Percentiles rank a stretch among this genome's conserved stretches.
Evolutionary conservation across 1,140 invertebrate genomes (phyloP).

Genomic region (Radopholus similis): DNA sequence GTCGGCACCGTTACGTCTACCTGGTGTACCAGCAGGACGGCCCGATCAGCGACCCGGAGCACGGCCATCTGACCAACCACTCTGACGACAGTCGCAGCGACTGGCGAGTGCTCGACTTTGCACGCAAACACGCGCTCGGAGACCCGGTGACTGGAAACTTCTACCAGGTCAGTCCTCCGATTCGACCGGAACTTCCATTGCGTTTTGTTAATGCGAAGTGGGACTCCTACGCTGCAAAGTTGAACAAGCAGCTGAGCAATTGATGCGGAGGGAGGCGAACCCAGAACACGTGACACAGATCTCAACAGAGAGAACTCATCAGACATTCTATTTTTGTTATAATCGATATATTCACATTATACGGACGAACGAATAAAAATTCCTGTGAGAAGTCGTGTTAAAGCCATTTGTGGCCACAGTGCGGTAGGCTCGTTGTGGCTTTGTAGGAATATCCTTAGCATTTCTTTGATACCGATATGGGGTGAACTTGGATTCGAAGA

Average conservation of each 20-base stretch:
- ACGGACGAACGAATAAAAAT: no score
- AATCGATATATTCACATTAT: no score
- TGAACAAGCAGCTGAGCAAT: constrained; percentile 63
- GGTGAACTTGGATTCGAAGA: no score
- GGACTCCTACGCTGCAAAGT: constrained; percentile 80
- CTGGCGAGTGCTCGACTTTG: constrained; percentile 78
- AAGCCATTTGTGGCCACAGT: no score
- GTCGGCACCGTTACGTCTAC: constrained; percentile 83
- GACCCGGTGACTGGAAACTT: constrained; percentile 79
- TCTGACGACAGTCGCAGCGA: constrained; percentile 68
- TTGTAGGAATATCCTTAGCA: no score
- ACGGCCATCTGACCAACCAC: constrained; percentile 65
- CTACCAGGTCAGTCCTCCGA: constrained; percentile 66
- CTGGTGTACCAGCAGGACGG: constrained; percentile 77
- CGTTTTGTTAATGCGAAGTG: constrained; percentile 68
- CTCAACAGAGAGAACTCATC: no score
- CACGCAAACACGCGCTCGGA: constrained; percentile 75
- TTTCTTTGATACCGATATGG: no score
- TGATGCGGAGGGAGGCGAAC: no score
- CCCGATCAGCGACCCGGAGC: constrained; percentile 71
- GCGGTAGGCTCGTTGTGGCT: no score
- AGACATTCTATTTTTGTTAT: no score
- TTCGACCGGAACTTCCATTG: neutral
- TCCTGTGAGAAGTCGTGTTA: no score
- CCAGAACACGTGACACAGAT: no score